phyloP scores from a whole-genome alignment of 2,113 vertebrate species.

The Ahaetulla prasina region DNA sequence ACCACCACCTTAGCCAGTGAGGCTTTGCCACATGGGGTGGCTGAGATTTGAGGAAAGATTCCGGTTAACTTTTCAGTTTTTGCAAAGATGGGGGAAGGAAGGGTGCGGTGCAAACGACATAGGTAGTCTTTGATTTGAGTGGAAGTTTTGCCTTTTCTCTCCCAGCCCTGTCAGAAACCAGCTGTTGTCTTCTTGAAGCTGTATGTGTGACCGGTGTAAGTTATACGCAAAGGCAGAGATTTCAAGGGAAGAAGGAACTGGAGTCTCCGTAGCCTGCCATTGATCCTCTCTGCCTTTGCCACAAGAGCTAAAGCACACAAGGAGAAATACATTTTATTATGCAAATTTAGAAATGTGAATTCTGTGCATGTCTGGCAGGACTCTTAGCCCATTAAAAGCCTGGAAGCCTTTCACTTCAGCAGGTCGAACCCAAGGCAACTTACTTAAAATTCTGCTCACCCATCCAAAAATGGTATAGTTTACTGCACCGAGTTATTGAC shows the following conservation, averaged over 20 bases:
- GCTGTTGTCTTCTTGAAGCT: not conserved
- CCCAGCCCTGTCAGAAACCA: not conserved
- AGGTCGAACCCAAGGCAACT: slow-evolving; percentile 41
- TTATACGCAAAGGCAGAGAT: not conserved
- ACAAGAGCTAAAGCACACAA: slow-evolving; percentile 3
- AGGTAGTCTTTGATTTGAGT: not conserved
- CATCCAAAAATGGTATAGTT: slow-evolving; percentile 24
- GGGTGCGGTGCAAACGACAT: not conserved
- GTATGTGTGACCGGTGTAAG: slow-evolving; percentile 5
- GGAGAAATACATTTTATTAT: slow-evolving; percentile 36
- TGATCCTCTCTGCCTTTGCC: slow-evolving; percentile 12
- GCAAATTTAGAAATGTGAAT: slow-evolving; percentile 38
- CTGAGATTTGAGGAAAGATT: not conserved
- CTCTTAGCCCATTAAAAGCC: slow-evolving; percentile 14
- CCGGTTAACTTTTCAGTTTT: slow-evolving; percentile 9
- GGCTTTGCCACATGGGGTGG: not conserved
- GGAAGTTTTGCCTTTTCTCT: slow-evolving; percentile 24
- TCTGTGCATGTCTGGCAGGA: slow-evolving; percentile 13
- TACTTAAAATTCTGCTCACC: slow-evolving; percentile 34
- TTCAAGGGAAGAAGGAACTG: not conserved
- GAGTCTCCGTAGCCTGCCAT: slow-evolving; percentile 13
- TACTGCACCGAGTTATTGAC: slow-evolving; percentile 7
- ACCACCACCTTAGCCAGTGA: not conserved
- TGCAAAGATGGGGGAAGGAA: not conserved
- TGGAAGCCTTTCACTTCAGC: slow-evolving; percentile 31